phyloP scores from a whole-genome alignment of 1,140 invertebrate genomes.

The Trichonephila inaurata region DNA sequence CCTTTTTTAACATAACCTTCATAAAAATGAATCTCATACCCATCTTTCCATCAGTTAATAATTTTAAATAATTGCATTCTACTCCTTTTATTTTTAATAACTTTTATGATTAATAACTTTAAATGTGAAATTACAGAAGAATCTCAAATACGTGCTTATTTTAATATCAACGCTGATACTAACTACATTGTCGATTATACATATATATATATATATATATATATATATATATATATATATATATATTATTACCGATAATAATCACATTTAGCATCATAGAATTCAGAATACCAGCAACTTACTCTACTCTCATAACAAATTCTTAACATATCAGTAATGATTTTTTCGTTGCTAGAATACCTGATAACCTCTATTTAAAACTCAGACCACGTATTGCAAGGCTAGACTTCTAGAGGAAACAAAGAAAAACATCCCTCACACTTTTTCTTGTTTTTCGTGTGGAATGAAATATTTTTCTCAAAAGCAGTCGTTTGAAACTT shows the following conservation, averaged over 20 bases:
- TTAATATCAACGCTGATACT: background rate
- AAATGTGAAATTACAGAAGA: too few species aligned
- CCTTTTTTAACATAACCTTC: too few species aligned
- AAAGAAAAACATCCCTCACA: background rate
- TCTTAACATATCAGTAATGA: conserved; percentile 28
- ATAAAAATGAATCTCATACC: too few species aligned
- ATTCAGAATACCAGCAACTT: background rate
- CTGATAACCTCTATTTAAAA: conserved; percentile 13
- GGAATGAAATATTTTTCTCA: conserved; percentile 30
- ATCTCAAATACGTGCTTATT: background rate
- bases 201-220: too few species aligned
- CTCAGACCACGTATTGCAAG: conserved; percentile 13
- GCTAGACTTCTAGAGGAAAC: conserved; percentile 12
- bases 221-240: too few species aligned
- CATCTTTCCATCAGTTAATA: too few species aligned
- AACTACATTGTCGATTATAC: background rate
- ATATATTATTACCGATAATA: background rate
- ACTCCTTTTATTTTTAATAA: background rate
- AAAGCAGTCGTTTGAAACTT: conserved; percentile 18
- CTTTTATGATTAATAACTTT: too few species aligned
- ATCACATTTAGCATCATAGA: background rate
- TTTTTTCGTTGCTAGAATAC: conserved; percentile 5
- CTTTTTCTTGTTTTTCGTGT: background rate
- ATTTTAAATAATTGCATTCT: too few species aligned
- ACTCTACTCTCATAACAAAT: background rate